Percentiles rank a stretch among this genome's conserved stretches.
Evolutionary conservation across 1,140 invertebrate species (phyloP).

Genomic region (Aphelenchoides besseyi): DNA sequence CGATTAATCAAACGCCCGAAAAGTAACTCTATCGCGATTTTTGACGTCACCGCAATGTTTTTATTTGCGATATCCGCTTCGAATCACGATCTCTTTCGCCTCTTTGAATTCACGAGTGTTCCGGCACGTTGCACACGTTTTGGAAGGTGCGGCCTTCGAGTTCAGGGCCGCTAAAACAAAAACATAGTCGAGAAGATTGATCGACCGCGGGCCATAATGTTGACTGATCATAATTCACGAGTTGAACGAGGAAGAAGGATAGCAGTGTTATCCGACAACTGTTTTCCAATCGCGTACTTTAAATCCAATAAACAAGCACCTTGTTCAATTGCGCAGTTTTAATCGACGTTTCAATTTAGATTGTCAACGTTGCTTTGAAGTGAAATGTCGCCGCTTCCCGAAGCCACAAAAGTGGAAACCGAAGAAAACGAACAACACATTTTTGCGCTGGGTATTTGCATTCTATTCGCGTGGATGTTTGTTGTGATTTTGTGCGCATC

Average conservation of each 20-base stretch:
- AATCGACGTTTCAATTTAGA: background rate
- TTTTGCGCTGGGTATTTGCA: slow-evolving; percentile 41
- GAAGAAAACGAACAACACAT: slow-evolving; percentile 33
- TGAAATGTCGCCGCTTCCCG: slow-evolving; percentile 12
- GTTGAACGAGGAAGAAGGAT: too few relatives aligned
- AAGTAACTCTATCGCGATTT: too few relatives aligned
- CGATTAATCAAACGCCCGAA: background rate
- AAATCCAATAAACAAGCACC: slow-evolving; percentile 64
- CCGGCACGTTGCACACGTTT: background rate
- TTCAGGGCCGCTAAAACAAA: too few relatives aligned
- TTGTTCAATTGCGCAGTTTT: slow-evolving; percentile 53
- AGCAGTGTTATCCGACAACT: too few relatives aligned
- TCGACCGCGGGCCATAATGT: background rate
- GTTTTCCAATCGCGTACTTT: too few relatives aligned
- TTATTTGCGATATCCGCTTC: background rate
- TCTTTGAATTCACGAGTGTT: background rate
- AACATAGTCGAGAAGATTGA: background rate
- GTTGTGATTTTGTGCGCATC: slow-evolving; percentile 49
- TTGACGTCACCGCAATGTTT: slow-evolving; percentile 5
- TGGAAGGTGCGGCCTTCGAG: background rate
- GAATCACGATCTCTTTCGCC: background rate
- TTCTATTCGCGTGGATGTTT: slow-evolving; percentile 46
- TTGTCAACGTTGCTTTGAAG: background rate
- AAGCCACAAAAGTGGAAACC: slow-evolving; percentile 5
- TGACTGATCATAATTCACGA: slow-evolving; percentile 53